These are phyloP conservation scores for Tetropium fuscum DNA, from an alignment of 2,888 invertebrate species.

Conservation along the genomic window DNA sequence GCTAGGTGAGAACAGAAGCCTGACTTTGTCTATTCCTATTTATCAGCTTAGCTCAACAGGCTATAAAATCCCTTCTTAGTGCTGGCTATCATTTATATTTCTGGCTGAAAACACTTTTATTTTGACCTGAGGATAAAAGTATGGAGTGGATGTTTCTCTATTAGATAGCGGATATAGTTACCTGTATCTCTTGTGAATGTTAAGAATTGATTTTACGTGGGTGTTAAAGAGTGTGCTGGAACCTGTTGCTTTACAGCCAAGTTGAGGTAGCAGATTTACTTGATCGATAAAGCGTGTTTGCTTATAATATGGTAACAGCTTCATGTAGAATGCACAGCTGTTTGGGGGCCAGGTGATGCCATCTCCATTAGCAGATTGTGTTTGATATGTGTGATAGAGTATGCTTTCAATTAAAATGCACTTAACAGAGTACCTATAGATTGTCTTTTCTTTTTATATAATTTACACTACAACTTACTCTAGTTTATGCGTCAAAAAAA, in stretches of 20 bases:
- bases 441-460: too few relatives aligned
- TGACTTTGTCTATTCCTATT: slow-evolving; percentile 22
- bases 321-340: slow-evolving; percentile 54
- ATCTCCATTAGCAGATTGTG: slow-evolving; percentile 27
- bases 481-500: too few relatives aligned
- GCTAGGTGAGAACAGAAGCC: slow-evolving; percentile 30
- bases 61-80: slow-evolving; percentile 24
- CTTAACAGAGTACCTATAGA: neutral
- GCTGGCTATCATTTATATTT: neutral
- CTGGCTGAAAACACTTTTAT: slow-evolving; percentile 10
- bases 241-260: slow-evolving; percentile 12
- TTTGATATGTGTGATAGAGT: slow-evolving; percentile 8
- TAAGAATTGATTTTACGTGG: neutral
- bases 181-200: neutral
- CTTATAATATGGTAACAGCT: slow-evolving; percentile 55
- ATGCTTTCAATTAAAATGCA: slow-evolving; percentile 3
- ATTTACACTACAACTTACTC: too few relatives aligned
- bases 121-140: slow-evolving; percentile 1
- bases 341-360: slow-evolving; percentile 55
- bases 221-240: neutral
- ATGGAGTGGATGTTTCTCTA: slow-evolving; percentile 2
- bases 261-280: slow-evolving; percentile 54
- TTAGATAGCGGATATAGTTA: slow-evolving; percentile 5
- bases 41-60: slow-evolving; percentile 34
- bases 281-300: slow-evolving; percentile 53